Conservation (phyloP, 2,888 invertebrate genomes). For the Pomacea canaliculata region DNA sequence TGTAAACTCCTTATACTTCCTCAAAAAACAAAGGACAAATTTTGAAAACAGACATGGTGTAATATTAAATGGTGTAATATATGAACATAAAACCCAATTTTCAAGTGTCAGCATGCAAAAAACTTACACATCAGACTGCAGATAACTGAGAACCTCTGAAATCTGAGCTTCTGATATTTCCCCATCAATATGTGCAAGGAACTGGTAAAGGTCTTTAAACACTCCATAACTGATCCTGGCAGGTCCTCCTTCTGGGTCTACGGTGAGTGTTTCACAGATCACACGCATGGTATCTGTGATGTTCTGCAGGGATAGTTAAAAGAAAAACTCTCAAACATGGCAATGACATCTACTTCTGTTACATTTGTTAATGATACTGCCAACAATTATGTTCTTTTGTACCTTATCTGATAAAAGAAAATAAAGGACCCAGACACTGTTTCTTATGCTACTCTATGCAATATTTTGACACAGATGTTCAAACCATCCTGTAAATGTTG, state of each 20-base stretch:
- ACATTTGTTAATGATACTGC: no score
- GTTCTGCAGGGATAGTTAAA: constrained; percentile 72
- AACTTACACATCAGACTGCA: constrained; percentile 68
- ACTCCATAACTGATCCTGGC: constrained; percentile 77
- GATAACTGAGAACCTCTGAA: constrained; percentile 61
- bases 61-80: background rate
- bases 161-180: constrained; percentile 67
- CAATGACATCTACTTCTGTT: no score
- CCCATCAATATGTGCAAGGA: constrained; percentile 68
- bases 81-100: background rate
- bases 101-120: background rate
- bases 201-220: constrained; percentile 68
- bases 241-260: constrained; percentile 87
- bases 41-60: background rate
- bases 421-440: no score
- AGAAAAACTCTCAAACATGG: no score
- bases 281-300: constrained; percentile 84
- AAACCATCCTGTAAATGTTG: background rate
- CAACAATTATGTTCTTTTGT: no score
- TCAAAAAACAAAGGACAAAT: background rate
- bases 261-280: constrained; percentile 84
- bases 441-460: no score
- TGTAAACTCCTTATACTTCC: no score
- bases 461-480: no score
- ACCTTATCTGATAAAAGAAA: no score